A percentile compares a stretch with the other conserved stretches of the same genome.
Conservation (phyloP, 1,140 invertebrate genomes). For the Eulimnadia texana region DNA sequence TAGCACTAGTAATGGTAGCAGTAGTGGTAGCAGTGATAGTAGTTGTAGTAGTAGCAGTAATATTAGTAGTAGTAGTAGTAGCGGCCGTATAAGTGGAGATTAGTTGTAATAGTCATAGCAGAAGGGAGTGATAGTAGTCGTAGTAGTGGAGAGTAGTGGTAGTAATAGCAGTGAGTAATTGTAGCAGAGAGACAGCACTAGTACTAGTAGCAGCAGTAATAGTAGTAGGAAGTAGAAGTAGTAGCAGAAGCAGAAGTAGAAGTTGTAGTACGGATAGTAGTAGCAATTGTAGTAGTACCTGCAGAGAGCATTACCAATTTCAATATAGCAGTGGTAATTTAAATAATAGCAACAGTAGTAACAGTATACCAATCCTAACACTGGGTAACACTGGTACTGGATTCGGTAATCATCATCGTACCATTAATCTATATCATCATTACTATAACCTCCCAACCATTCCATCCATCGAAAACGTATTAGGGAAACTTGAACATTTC, state of each 20-base stretch:
- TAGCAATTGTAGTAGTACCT: not conserved
- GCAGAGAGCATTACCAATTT: not conserved
- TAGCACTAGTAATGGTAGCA: not conserved
- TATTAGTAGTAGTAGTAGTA: not conserved
- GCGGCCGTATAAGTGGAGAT: not conserved
- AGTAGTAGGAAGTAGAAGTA: not conserved
- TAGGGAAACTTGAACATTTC: too few species aligned
- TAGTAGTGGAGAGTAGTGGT: not conserved
- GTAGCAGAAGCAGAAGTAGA: not conserved
- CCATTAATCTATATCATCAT: too few species aligned
- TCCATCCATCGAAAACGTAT: too few species aligned
- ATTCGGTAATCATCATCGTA: too few species aligned
- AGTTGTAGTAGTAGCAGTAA: not conserved
- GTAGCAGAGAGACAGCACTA: not conserved
- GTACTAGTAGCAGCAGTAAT: not conserved
- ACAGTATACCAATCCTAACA: too few species aligned
- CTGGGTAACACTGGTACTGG: too few species aligned
- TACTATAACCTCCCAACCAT: too few species aligned
- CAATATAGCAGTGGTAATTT: not conserved
- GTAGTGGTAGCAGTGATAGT: not conserved
- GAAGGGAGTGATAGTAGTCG: not conserved
- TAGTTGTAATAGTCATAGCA: not conserved
- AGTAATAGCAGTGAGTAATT: not conserved
- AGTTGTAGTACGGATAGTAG: not conserved
- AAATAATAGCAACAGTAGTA: too few species aligned